Evolutionary conservation across 2,888 invertebrate genomes (phyloP), one percentile per base, ranked within the genome.

Genomic region (Machimus atricapillus): DNA sequence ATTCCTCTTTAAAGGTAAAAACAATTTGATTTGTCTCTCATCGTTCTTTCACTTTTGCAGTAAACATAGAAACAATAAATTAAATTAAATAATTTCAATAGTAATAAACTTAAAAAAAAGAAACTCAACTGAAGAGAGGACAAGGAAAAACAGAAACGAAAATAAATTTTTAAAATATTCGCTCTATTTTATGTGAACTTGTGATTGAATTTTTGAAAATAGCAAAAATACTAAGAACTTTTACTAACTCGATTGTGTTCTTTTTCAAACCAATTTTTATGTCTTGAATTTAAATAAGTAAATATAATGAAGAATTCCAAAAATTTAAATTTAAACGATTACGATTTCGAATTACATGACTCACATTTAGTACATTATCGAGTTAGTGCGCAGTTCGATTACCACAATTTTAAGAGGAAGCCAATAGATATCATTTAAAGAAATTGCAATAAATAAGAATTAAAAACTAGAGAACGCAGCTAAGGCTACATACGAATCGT

Each of bases 151-250:
- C 23, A 78, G 37, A 77, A 77, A n/a, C 37, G 37, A 77, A 9
- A 37, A 77, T 12, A 78, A 78, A 46, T 78, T 78, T 78, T 23
- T 23, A 23, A 66, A 66, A 78, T 14, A 12, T 78, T 40, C 43
- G 37, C 23, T 40, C 43, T 78, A 40, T 78, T 78, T 78, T 40
- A 78, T 5, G 40, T 40, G 43, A 43, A 78, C 12, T 43, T 78
- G 77, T 77, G 78, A 78, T 78, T 78, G 19, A 78, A 78, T 43
- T 43, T 46, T 43, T 23, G 66, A 66, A 27, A 40, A 78, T 56
- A 81, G 52, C 46, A 81, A 81, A 81, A 81, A 81, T 27, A 81
- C 31, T 88, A 87, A 19, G 37, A 79, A 74, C 31, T 23, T 23
- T 9, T 12, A 4, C 66, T 23, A 66, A 85, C 34, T 79, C 66